Base-by-base conservation (phyloP, 2,113 vertebrate species). In the Laticauda laticaudata region DNA sequence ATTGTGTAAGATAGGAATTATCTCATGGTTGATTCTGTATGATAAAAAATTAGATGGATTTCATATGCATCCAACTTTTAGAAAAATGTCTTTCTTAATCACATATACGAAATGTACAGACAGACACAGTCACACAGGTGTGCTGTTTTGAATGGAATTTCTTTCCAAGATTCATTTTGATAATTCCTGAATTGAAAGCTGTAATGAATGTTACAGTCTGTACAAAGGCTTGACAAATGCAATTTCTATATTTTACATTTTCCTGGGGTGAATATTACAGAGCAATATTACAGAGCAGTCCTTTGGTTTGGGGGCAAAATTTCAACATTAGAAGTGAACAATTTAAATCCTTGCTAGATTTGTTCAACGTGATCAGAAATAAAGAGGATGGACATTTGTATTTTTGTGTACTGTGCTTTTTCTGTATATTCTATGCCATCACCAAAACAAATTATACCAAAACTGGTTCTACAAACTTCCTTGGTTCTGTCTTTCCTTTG, bases 161-260 rank as follows among this genome's bases (percentile, higher is more conserved):
- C 91, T 96, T 95, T 96, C 95, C 95, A 95, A 92, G 95, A 91
- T 92, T 97, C 95, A 3, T 93, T 90, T 4, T 91, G 95, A 95
- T 96, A 96, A 97, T 96, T 96, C 96, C 96, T 95, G 95, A 97
- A 94, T 95, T 97, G 95, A 95, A 95, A 94, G 64, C 91, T 94
- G 92, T 96, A 95, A 86, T 95, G 95, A 97, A 92, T 94, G 95
- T 96, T 95, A 96, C 96, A 96, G 95, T 95, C 93, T 95, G 95
- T 93, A 96, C 95, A 96, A 96, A 97, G 96, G 94, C 95, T 96
- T 96, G 96, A 96, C 95, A 97, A 95, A 97, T 95, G 97, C 93
- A 96, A 97, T 94, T 94, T 95, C 94, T 96, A 94, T 95, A 97
- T 96, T 96, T 97, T 97, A 96, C 96, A 96, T 93, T 96, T 97